Conservation (phyloP, 2,113 vertebrate species). For the Malaclemys terrapin region DNA sequence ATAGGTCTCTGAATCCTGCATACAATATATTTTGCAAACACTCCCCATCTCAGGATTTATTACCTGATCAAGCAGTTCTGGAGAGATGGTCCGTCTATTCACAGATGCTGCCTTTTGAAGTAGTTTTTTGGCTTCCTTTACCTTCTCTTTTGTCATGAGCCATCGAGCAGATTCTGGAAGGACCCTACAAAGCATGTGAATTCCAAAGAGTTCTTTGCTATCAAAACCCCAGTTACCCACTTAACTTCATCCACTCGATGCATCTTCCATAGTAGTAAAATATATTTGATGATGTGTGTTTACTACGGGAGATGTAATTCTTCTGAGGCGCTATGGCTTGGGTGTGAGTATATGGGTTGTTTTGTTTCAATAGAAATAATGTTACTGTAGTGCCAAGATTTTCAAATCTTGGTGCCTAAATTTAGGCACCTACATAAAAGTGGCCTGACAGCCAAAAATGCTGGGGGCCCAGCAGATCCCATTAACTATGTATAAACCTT, state of each 20-base stretch:
- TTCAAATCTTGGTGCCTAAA: too few species aligned
- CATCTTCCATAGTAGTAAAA: background rate
- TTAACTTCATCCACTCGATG: background rate
- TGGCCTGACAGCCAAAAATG: fast-evolving
- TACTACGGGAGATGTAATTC: background rate
- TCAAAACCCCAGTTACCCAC: background rate
- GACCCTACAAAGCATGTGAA: conserved; percentile 74
- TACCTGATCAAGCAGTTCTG: conserved; percentile 82
- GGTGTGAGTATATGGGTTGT: background rate
- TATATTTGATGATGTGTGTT: background rate
- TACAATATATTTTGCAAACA: background rate
- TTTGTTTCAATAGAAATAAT: background rate
- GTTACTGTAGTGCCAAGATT: background rate
- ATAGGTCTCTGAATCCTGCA: background rate
- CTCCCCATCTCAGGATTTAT: background rate
- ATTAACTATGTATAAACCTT: background rate
- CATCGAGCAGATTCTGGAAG: conserved; percentile 91
- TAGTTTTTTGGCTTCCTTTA: conserved; percentile 82
- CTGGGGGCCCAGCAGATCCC: background rate
- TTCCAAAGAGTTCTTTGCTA: background rate
- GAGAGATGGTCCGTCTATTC: conserved; percentile 79
- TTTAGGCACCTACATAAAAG: background rate
- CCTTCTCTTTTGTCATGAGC: conserved; percentile 85
- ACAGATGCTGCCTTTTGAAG: conserved; percentile 83
- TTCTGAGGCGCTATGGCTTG: background rate